A percentile compares a stretch with the other conserved stretches of the same genome.
Conservation (phyloP, 1,140 invertebrate species). For the Cotesia glomerata region DNA sequence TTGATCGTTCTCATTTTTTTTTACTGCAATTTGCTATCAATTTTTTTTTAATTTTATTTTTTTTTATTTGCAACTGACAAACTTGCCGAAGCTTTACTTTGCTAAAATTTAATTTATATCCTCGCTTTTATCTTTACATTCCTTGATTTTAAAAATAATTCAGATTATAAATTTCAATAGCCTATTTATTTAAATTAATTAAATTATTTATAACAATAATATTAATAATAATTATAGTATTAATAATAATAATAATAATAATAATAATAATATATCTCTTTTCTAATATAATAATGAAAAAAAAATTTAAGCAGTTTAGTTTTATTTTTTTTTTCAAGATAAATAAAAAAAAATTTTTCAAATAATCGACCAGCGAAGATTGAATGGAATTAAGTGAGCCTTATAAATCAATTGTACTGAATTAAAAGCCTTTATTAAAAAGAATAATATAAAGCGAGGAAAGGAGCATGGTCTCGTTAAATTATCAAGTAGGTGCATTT, state of each 20-base stretch:
- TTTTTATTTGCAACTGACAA: background rate
- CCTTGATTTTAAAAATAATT: background rate
- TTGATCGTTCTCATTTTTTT: slow-evolving; percentile 29
- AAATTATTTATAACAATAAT: background rate
- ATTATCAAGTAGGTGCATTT: slow-evolving; percentile 34
- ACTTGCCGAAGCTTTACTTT: background rate
- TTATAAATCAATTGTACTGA: slow-evolving; percentile 12
- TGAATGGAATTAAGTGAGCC: slow-evolving; percentile 3
- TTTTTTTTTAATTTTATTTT: background rate
- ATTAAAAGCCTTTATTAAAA: slow-evolving; percentile 14
- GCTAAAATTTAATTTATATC: background rate
- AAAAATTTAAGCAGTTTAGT: background rate
- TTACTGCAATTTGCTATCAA: background rate
- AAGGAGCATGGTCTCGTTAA: slow-evolving; percentile 32
- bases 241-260: slow-evolving; percentile 18
- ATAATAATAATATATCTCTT: slow-evolving; percentile 47
- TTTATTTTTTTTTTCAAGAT: background rate
- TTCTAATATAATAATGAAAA: slow-evolving; percentile 38
- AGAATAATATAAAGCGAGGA: slow-evolving; percentile 19
- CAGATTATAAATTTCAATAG: background rate
- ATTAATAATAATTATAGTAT: background rate
- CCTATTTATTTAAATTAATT: background rate
- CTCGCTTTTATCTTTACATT: background rate
- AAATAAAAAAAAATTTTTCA: background rate
- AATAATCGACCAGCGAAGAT: background rate